Conservation (phyloP, 2,113 vertebrate species). For the Salminus brasiliensis region DNA sequence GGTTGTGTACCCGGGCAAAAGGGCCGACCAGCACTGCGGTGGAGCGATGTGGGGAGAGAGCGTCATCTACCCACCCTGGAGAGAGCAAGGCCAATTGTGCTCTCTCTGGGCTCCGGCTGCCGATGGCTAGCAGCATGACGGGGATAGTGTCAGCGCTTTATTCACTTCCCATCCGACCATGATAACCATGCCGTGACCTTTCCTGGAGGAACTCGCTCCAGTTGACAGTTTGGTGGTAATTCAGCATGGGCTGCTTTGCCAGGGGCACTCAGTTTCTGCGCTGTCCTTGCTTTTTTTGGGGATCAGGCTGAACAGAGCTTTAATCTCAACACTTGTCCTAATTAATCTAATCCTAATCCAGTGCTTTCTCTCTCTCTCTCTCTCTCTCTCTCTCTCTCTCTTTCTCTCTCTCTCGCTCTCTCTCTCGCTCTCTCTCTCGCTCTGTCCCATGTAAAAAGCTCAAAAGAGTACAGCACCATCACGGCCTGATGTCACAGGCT, state of each 20-base stretch:
- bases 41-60: no score
- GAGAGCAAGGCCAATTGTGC: no score
- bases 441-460: no score
- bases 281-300: slow-evolving; percentile 19
- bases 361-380: slow-evolving; percentile 11
- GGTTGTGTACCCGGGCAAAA: no score
- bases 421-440: no score
- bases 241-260: slow-evolving; percentile 10
- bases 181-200: background rate
- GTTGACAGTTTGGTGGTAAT: background rate
- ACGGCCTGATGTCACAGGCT: slow-evolving; percentile 1
- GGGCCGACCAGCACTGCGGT: no score
- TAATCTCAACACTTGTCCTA: slow-evolving; percentile 32
- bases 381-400: no score
- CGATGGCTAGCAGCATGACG: no score
- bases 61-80: no score
- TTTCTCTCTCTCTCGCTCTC: no score
- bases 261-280: background rate
- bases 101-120: no score
- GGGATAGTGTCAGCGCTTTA: background rate
- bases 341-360: slow-evolving; percentile 51
- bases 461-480: background rate
- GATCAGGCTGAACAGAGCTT: slow-evolving; percentile 27
- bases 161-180: no score
- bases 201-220: background rate